Conservation (phyloP, 2,888 invertebrate genomes). For the Aethes cnicana region DNA sequence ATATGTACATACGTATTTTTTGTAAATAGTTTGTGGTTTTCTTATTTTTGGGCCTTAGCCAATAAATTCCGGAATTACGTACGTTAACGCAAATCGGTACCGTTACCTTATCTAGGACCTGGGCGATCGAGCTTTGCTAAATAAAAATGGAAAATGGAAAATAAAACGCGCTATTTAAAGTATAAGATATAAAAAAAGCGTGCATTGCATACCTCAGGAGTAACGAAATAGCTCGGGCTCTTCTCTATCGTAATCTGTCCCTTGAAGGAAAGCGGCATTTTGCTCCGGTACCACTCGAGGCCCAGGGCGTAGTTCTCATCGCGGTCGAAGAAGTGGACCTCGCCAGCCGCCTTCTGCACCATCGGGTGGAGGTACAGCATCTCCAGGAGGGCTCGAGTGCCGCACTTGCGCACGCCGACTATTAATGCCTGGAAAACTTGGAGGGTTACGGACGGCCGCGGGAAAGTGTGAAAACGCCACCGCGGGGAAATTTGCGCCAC, state of each 20-base stretch:
- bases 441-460: not conserved
- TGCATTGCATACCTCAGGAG: slow-evolving; percentile 94
- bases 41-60: too few relatives aligned
- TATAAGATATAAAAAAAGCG: too few relatives aligned
- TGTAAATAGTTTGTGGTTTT: too few relatives aligned
- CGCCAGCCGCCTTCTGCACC: slow-evolving; percentile 95
- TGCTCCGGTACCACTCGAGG: slow-evolving; percentile 96
- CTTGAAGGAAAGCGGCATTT: slow-evolving; percentile 96
- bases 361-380: slow-evolving; percentile 97
- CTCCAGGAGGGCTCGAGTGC: slow-evolving; percentile 96
- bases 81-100: too few relatives aligned
- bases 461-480: too few relatives aligned
- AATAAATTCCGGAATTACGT: too few relatives aligned
- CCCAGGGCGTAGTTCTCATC: slow-evolving; percentile 96
- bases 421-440: slow-evolving; percentile 87
- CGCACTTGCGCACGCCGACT: slow-evolving; percentile 97
- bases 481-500: too few relatives aligned
- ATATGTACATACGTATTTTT: too few relatives aligned
- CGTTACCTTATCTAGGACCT: too few relatives aligned
- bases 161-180: too few relatives aligned
- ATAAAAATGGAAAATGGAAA: too few relatives aligned
- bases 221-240: slow-evolving; percentile 98
- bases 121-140: too few relatives aligned
- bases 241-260: slow-evolving; percentile 98
- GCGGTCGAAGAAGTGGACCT: slow-evolving; percentile 98